Base-by-base conservation (phyloP, 92 coral and sea anemone genomes). In the Actinostola sp. region DNA sequence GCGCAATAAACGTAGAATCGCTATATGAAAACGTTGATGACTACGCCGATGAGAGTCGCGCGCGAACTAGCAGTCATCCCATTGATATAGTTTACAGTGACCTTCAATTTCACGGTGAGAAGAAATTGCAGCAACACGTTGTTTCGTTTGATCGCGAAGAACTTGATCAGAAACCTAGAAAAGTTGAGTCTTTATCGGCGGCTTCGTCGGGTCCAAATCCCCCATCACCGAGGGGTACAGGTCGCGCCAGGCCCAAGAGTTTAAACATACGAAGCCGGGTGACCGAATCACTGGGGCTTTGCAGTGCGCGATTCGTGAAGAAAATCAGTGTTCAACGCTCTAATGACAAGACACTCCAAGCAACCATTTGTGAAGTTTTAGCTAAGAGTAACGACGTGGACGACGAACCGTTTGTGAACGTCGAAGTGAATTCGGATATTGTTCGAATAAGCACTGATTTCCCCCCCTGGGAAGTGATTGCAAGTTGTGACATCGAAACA, bases 51-150 rank as follows among this genome's bases (percentile, higher is more conserved):
- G 87, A 73, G 43, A 51, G 78, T 20, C 72, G 75, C 17, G 74
- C 70, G 0, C 65, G 88, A 54, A 54, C 92, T 1, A 73, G 65
- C 12, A 92, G 97, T 62, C 67, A 67, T 17, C 99, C 99, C 25
- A 87, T 95, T 10, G 92, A 88, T 63, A 95, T 95, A n/a, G 99
- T 95, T 5, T 95, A 95, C 69, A 88, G 95, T 23, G 97, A 92
- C 53, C 66, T 95, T 35, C 92, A 92, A 43, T 89, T 89, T 35
- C 73, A 82, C 34, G 53, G 53, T 23, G 66, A 68, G 33, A 70
- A 61, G 66, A 67, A 82, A 15, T 82, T 63, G 33, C 81, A 79
- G 36, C 17, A 72, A 24, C 56, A 52, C 33, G 66, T 81, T 3
- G 75, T 75, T 50, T 80, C 84, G 0, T 9, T 58, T 4, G 33